A percentile compares a stretch with the other conserved stretches of the same genome.
These are phyloP conservation scores for Lepisosteus oculatus DNA, from an alignment of 2,113 vertebrate genomes.

Conservation along the genomic window DNA sequence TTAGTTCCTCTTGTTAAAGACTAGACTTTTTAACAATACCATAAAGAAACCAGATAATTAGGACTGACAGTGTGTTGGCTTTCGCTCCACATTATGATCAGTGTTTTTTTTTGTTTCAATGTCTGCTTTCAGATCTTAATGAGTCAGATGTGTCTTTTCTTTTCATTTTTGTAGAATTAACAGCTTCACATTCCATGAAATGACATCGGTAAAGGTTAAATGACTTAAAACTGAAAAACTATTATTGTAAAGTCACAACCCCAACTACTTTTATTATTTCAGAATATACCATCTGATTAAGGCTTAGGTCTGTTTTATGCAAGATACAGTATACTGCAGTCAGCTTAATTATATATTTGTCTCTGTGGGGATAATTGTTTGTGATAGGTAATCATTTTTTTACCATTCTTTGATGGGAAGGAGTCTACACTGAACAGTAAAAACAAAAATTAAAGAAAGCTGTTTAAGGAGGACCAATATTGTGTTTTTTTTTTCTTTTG, in stretches of 20 bases:
- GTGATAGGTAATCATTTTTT: no score
- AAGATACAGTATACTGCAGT: no score
- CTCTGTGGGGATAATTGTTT: no score
- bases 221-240: no score
- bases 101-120: slow-evolving; percentile 32
- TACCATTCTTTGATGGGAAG: no score
- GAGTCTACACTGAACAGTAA: no score
- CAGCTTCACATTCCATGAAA: slow-evolving; percentile 23
- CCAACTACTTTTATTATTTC: not conserved
- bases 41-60: slow-evolving; percentile 35
- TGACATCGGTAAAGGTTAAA: slow-evolving; percentile 19
- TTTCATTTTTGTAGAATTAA: slow-evolving; percentile 34
- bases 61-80: slow-evolving; percentile 36
- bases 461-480: no score
- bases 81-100: slow-evolving; percentile 31
- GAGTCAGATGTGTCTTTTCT: slow-evolving; percentile 30
- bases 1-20: slow-evolving; percentile 12
- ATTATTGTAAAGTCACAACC: no score
- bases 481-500: no score
- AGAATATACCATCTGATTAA: not conserved
- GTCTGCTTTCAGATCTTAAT: slow-evolving; percentile 34
- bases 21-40: slow-evolving; percentile 21
- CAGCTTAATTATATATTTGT: no score
- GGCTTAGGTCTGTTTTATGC: no score
- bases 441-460: no score